Base-by-base conservation (phyloP, 2,113 vertebrate genomes). In the Pomatorhinus ruficollis region DNA sequence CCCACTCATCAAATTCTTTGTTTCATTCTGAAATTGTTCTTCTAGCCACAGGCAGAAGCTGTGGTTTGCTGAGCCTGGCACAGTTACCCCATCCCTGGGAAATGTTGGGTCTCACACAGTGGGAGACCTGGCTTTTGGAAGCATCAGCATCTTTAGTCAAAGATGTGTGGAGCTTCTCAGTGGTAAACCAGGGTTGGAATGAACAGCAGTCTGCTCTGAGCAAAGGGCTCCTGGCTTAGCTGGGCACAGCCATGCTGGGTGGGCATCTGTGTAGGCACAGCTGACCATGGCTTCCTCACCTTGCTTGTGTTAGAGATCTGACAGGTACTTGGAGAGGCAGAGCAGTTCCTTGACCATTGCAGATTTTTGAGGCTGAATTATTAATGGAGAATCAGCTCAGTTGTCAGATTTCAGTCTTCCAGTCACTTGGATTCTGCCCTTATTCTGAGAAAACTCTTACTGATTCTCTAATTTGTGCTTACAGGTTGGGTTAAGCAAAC, bases 251-350 rank as follows among this genome's bases (percentile, higher is more conserved):
- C 22, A 0, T 79, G 93, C 86, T 96, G 95, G 31, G 40, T 83
- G 90, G 90, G 83, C 95, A 96, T 78, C 86, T 92, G 87, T 86
- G 86, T 65, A 59, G 63, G 82, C 70, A 90, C 61, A 52, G 87
- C 89, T 93, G 89, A 70, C 63, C 76, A 42, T 0, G 0, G 54
- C 50, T 16, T 79, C 87, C 59, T 72, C 65, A 84, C 74, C 77
- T 93, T 72, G 69, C 59, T 45, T 54, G n/a, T 0, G 1, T 44
- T 59, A n/a, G 33, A 76, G 59, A 50, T 66, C 59, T 66, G 59
- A 42, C n/a, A 85, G 82, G 35, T 15, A 11, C 42, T 18, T 18
- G 71, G 49, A 79, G 61, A 75, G 31, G 56, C n/a, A 71, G 57
- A 68, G 19, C 50, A 45, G 42, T 11, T 75, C 78, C 80, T 39